Base-by-base conservation (phyloP, 2,888 invertebrate species). In the Eulithis testata region DNA sequence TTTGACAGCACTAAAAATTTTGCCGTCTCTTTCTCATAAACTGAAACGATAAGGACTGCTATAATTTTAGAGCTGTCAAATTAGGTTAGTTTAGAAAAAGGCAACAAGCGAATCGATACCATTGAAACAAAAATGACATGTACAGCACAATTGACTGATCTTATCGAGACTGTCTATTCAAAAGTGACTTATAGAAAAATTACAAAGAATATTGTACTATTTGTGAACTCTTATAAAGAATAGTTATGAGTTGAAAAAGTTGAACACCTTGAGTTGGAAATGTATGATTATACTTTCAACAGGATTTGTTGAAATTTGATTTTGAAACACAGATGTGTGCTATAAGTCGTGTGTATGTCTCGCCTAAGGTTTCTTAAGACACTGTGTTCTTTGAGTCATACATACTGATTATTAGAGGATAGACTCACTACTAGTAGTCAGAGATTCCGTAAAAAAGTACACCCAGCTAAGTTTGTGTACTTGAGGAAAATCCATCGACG, bases 401-500 rank as follows among this genome's bases (percentile, higher is more conserved):
- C 11, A 43, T 21, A 37, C 31, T 55, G 11, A 50, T 37, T 14
- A 50, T 57, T 21, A 12, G 12, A 57, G 11, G 11, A 6, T 11
- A 56, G 27, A 58, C 50, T 44, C 8, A 21, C 6, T 2, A 21
- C 27, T 36, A 3, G 36, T n/a, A 59, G 43, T 27, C 40, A 8
- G 8, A n/a, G 7, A 37, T 43, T 49, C 53, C 1, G 6, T 53
- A 11, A 56, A 11, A 56, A 37, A 56, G 40, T 27, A 57, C 56
- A 65, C 51, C 43, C 27, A 55, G 14, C 21, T 56, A 45, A 47
- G 45, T 59, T 62, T 51, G 49, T 56, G 59, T 59, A 40, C 43
- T 27, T 55, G n/a, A 58, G 44, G 5, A 14, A 49, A 45, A 51
- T 55, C 47, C 12, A 36, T 52, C 31, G 21, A 31, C 40, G 49